Evolutionary conservation across 2,888 invertebrate species (phyloP).

Genomic region (Agrochola lychnidis): DNA sequence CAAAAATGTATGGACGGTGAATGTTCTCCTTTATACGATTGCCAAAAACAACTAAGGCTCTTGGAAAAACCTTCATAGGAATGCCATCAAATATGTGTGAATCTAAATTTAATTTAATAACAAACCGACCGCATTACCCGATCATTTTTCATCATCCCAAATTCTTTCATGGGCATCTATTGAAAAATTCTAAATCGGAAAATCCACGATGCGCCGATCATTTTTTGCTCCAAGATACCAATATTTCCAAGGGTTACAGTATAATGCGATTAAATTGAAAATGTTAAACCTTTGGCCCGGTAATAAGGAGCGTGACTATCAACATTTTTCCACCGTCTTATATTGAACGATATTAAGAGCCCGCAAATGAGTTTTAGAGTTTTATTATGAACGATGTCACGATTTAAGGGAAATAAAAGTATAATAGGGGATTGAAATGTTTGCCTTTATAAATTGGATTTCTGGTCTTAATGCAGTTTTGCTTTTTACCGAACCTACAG

Average conservation of each 20-base stretch:
- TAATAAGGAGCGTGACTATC: conserved; percentile 88
- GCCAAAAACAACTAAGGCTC: background rate
- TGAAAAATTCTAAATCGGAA: conserved; percentile 67
- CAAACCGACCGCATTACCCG: conserved; percentile 45
- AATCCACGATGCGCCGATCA: conserved; percentile 61
- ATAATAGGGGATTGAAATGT: conserved; percentile 68
- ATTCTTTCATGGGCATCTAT: conserved; percentile 66
- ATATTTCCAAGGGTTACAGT: conserved; percentile 83
- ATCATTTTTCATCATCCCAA: conserved; percentile 67
- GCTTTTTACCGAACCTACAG: background rate
- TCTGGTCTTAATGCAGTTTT: conserved; percentile 23
- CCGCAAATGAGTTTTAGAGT: conserved; percentile 74
- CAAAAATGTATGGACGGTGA: too few relatives aligned
- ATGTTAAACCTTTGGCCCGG: conserved; percentile 80
- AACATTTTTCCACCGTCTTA: conserved; percentile 83
- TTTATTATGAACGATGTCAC: conserved; percentile 70
- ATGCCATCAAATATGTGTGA: conserved; percentile 17
- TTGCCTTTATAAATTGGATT: conserved; percentile 64
- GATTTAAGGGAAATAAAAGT: conserved; percentile 68
- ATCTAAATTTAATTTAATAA: conserved; percentile 48
- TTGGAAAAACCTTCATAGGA: background rate
- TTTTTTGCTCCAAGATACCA: conserved; percentile 74
- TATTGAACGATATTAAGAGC: conserved; percentile 80
- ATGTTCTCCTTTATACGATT: background rate
- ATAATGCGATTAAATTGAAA: conserved; percentile 88